phyloP scores from a whole-genome alignment of 2,797 vertebrate species.

The Nyctibius grandis region DNA sequence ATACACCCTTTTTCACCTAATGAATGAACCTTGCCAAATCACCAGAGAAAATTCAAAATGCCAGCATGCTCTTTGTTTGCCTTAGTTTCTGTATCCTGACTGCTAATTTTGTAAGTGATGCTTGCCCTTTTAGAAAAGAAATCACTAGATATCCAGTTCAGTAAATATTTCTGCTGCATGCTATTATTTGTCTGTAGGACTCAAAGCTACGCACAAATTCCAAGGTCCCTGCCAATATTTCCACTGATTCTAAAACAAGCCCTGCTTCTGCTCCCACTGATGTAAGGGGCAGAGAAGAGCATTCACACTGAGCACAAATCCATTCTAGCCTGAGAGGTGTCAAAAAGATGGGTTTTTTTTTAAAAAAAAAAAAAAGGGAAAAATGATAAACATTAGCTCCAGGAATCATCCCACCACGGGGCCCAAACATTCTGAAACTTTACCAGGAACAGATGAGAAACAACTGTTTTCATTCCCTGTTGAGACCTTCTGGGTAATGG shows the following conservation, averaged over 20 bases:
- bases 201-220: not conserved
- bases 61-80: not conserved
- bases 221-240: not conserved
- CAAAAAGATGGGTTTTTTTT: not conserved
- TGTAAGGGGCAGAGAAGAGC: not conserved
- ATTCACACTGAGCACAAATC: not conserved
- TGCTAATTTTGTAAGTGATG: not conserved
- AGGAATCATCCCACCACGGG: not conserved
- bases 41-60: not conserved
- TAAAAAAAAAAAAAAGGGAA: not conserved
- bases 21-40: not conserved
- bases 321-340: not conserved
- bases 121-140: not conserved
- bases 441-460: not conserved
- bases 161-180: not conserved
- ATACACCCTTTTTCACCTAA: not conserved
- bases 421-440: not conserved
- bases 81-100: not conserved
- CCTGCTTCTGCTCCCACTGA: not conserved
- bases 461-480: not conserved
- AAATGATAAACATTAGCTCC: not conserved
- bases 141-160: not conserved
- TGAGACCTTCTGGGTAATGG: not conserved
- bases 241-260: not conserved
- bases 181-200: not conserved